Percentiles rank a stretch among this genome's conserved stretches.
Evolutionary conservation across 2,113 vertebrate genomes (phyloP).

Genomic region (Chascanopsetta lugubris): DNA sequence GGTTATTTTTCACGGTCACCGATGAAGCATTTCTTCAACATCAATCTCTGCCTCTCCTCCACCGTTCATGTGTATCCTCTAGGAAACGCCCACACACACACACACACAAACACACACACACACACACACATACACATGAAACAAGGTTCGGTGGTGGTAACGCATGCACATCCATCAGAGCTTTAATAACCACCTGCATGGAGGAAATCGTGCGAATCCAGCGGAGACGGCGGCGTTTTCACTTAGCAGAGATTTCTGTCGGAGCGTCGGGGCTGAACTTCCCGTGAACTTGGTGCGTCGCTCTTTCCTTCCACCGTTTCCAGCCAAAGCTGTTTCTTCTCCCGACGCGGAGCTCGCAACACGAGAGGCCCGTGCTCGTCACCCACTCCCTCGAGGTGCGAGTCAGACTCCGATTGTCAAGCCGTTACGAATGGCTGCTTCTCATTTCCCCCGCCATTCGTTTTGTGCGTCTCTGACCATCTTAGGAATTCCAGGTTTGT

Average conservation of each 20-base stretch:
- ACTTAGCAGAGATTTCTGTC: conserved; percentile 7
- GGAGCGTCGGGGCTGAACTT: conserved; percentile 31
- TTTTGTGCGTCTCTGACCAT: conserved; percentile 39
- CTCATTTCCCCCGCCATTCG: conserved; percentile 15
- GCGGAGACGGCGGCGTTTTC: conserved; percentile 8
- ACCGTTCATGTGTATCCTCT: neutral
- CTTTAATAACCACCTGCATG: conserved; percentile 20
- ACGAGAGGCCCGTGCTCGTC: conserved; percentile 27
- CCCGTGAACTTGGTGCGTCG: conserved; percentile 36
- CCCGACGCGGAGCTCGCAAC: conserved; percentile 3
- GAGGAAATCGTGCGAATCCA: conserved; percentile 14
- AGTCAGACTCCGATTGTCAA: conserved; percentile 42
- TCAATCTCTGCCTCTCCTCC: neutral
- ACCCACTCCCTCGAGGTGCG: conserved; percentile 18
- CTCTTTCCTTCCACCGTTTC: conserved; percentile 13
- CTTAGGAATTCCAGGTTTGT: conserved; percentile 40
- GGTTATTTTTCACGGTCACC: neutral
- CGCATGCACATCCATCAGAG: neutral
- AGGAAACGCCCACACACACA: neutral
- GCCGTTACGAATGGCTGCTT: conserved; percentile 22
- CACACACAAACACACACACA: no score
- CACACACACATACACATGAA: neutral
- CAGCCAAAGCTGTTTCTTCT: conserved; percentile 32
- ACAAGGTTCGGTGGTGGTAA: neutral
- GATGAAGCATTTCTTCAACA: neutral